phyloP scores from a whole-genome alignment of 2,888 invertebrate genomes.

The Rugalucina vietnamica region DNA sequence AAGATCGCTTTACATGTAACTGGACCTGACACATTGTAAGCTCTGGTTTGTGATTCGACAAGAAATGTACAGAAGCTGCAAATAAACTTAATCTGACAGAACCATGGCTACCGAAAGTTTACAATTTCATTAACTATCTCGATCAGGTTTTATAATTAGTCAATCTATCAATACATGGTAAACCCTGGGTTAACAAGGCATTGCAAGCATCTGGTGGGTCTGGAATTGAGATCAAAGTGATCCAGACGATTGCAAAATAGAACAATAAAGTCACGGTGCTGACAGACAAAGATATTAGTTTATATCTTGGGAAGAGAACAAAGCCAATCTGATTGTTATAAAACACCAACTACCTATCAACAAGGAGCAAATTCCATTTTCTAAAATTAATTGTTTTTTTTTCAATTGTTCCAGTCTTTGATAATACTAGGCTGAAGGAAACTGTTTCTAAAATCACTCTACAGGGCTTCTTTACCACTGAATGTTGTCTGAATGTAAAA shows the following conservation, averaged over 20 bases:
- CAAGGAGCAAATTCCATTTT: background rate
- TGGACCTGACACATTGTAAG: too few species aligned
- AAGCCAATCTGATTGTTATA: background rate
- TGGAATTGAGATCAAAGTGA: conserved; percentile 11
- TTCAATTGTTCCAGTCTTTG: too few species aligned
- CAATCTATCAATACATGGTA: conserved; percentile 1
- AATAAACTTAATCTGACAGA: background rate
- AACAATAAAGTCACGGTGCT: conserved; percentile 3
- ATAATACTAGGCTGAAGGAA: too few species aligned
- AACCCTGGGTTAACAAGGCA: background rate
- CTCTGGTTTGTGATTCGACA: too few species aligned
- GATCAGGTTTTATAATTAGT: conserved; percentile 12
- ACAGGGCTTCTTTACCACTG: too few species aligned
- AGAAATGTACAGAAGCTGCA: too few species aligned
- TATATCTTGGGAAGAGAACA: background rate
- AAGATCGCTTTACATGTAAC: too few species aligned
- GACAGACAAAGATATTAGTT: conserved; percentile 8
- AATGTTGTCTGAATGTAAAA: too few species aligned
- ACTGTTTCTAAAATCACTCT: too few species aligned
- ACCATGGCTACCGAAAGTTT: background rate
- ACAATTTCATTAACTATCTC: background rate
- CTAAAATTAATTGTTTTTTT: background rate
- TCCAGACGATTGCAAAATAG: conserved; percentile 9
- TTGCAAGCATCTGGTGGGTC: conserved; percentile 4
- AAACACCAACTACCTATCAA: background rate